These are phyloP conservation scores for Desmophyllum pertusum DNA, from an alignment of 92 coral and sea anemone species.

Conservation along the genomic window DNA sequence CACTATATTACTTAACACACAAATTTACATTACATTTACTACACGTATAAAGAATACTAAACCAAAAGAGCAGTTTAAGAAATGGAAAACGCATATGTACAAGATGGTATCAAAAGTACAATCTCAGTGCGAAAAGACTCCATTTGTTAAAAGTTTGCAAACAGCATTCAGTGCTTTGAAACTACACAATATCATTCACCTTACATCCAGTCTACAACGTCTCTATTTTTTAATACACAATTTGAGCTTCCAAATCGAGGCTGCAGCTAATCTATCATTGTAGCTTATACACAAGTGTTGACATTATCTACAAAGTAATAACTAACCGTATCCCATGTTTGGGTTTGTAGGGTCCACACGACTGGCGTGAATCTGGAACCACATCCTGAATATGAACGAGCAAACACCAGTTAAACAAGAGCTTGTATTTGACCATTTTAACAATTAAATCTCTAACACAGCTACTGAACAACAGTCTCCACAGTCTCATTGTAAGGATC, in stretches of 20 bases:
- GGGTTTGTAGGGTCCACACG: slow-evolving; percentile 19
- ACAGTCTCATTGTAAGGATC: not conserved
- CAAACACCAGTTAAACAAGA: not conserved
- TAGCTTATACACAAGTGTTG: not conserved
- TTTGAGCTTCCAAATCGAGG: too few relatives aligned
- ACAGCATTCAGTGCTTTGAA: too few relatives aligned
- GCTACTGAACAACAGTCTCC: not conserved
- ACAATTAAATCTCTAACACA: not conserved
- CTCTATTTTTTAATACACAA: too few relatives aligned
- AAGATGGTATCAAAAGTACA: too few relatives aligned
- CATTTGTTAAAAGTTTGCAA: too few relatives aligned
- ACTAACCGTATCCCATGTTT: not conserved
- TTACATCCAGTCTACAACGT: not conserved
- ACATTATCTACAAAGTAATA: not conserved
- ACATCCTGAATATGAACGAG: not conserved
- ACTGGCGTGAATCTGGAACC: not conserved
- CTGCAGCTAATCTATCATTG: too few relatives aligned
- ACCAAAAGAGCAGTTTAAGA: too few relatives aligned
- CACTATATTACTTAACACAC: too few relatives aligned
- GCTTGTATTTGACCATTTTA: not conserved
- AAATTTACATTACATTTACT: too few relatives aligned
- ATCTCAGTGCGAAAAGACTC: too few relatives aligned
- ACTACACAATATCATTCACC: not conserved
- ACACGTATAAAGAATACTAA: too few relatives aligned
- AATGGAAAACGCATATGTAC: too few relatives aligned